Conservation (phyloP, 2,888 invertebrate genomes). For the Amblyteles armatorius region DNA sequence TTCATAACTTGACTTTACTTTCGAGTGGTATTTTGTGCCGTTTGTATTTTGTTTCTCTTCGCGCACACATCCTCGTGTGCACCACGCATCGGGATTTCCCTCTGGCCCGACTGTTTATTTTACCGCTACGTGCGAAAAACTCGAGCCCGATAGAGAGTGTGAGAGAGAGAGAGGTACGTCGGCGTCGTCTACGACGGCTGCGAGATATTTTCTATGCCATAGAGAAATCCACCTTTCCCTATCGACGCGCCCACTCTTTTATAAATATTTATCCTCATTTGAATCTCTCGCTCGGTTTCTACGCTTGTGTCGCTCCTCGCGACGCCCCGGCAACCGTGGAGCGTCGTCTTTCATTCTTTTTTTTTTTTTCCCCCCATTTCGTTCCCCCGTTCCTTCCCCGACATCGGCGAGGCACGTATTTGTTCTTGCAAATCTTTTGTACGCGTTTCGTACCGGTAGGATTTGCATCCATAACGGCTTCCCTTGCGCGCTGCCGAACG, state of each 20-base stretch:
- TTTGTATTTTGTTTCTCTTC: constrained; percentile 19
- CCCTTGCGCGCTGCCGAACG: constrained; percentile 61
- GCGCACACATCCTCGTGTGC: constrained; percentile 3
- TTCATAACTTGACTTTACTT: background rate
- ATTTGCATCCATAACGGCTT: constrained; percentile 80
- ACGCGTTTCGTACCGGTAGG: constrained; percentile 75
- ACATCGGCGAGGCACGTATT: constrained; percentile 73
- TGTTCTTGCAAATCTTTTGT: constrained; percentile 82
- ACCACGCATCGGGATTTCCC: constrained; percentile 45
- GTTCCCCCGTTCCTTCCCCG: constrained; percentile 29
- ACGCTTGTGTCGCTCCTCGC: constrained; percentile 52
- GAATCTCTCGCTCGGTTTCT: constrained; percentile 77
- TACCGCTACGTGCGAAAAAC: constrained; percentile 60
- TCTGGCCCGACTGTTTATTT: constrained; percentile 60
- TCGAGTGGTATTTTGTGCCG: constrained; percentile 1
- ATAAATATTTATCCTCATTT: constrained; percentile 84
- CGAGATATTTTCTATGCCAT: constrained; percentile 51
- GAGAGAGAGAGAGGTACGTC: background rate
- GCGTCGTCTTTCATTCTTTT: constrained; percentile 27
- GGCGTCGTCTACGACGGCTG: constrained; percentile 18
- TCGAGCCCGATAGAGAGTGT: constrained; percentile 1
- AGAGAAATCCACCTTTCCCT: constrained; percentile 48
- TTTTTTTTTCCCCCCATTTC: constrained; percentile 9
- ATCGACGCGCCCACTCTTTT: constrained; percentile 78
- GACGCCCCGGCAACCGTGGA: constrained; percentile 37